Evolutionary conservation across 2,888 invertebrate species (phyloP), one percentile per base, ranked within the genome.

Genomic region (Acanthosepion pharaonis): DNA sequence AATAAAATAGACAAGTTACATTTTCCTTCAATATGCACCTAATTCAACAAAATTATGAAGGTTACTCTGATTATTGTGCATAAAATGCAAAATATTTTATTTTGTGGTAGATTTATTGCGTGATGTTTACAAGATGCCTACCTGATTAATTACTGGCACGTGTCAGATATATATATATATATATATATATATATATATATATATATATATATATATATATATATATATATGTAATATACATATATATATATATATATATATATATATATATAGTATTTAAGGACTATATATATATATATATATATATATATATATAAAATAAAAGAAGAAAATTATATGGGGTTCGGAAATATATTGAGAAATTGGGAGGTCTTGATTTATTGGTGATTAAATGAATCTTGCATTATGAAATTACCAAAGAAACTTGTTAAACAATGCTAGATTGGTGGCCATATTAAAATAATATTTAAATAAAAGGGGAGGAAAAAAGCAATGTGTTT

Each of bases 321-420:
- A 64, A 5, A 78, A 28, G 28, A 78, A 4, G 20, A 78, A 9
- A 78, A 11, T n/a, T 9, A 78, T 15, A 78, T 15, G n/a, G 78
- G 78, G n/a, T n/a, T n/a, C 5, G 78, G 78, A n/a, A 78, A 78
- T 78, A 78, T n/a, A n/a, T 78, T 78, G 78, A n/a, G 9, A 15
- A 78, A 78, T 78, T 33, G n/a, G 78, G n/a, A 78, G n/a, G n/a
- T 78, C 78, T 78, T 78, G n/a, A 78, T 78, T 78, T 78, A n/a
- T 78, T 78, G 15, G n/a, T n/a, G 11, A n/a, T 78, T 78, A 78
- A n/a, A 78, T 78, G 0, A 78, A 15, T n/a, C 15, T 9, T n/a
- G n/a, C 15, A 15, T n/a, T 78, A 78, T n/a, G 42, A 78, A 78
- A 78, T 23, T 78, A 11, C 11, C 1, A 33, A 33, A 8, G 15